These are phyloP conservation scores for Aproaerema taeniolella DNA, from an alignment of 2,888 invertebrate species.

Conservation along the genomic window DNA sequence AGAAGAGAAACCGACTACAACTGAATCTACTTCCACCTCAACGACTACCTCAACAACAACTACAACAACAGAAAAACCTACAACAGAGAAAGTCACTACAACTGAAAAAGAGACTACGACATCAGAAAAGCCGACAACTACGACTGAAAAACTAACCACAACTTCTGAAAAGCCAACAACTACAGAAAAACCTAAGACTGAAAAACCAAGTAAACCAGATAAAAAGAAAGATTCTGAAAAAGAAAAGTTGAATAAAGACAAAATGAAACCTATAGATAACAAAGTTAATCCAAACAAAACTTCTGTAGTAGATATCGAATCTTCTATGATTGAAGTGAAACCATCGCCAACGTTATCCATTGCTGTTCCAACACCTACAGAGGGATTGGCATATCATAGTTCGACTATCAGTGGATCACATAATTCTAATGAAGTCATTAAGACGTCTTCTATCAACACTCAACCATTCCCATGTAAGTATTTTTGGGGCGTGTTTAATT, in stretches of 20 bases:
- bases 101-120: constrained; percentile 32
- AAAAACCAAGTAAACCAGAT: constrained; percentile 39
- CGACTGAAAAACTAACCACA: constrained; percentile 29
- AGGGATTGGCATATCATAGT: constrained; percentile 40
- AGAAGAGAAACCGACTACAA: constrained; percentile 38
- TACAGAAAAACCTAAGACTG: constrained; percentile 29
- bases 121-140: constrained; percentile 32
- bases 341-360: constrained; percentile 26
- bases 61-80: constrained; percentile 25
- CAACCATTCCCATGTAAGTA: constrained; percentile 56
- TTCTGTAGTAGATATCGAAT: constrained; percentile 43
- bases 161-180: constrained; percentile 34
- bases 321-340: constrained; percentile 43
- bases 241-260: constrained; percentile 45
- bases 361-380: constrained; percentile 54
- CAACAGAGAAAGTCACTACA: constrained; percentile 28
- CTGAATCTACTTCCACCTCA: constrained; percentile 30
- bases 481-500: no score
- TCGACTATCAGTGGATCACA: constrained; percentile 30
- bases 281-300: constrained; percentile 18
- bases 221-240: constrained; percentile 62
- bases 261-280: constrained; percentile 24
- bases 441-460: constrained; percentile 52
- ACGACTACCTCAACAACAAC: constrained; percentile 35
- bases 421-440: constrained; percentile 29